These are phyloP conservation scores for Druon quercuslanigerum DNA, from an alignment of 1,140 invertebrate species.

Conservation along the genomic window DNA sequence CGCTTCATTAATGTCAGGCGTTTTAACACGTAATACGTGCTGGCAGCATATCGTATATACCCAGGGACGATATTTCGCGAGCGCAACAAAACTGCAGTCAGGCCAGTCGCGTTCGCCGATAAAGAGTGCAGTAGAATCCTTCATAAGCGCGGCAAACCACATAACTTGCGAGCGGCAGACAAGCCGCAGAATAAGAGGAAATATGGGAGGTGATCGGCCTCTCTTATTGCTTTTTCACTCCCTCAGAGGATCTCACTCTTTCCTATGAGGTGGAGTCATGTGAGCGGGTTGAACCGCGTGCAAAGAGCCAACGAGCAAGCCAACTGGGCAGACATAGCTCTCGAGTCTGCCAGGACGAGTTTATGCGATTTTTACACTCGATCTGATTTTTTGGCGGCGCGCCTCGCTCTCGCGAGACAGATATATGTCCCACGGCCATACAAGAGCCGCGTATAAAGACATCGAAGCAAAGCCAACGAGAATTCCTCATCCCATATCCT, in stretches of 20 bases:
- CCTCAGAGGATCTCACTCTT: conserved; percentile 60
- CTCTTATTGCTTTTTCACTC: conserved; percentile 53
- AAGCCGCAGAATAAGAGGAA: conserved; percentile 71
- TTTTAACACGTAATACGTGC: conserved; percentile 12
- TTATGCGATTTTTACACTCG: conserved; percentile 77
- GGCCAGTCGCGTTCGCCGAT: conserved; percentile 58
- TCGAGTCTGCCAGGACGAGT: conserved; percentile 73
- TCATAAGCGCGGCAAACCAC: conserved; percentile 67
- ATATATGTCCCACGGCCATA: conserved; percentile 75
- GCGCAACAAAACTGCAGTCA: conserved; percentile 40
- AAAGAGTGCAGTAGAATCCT: conserved; percentile 65
- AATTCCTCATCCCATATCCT: conserved; percentile 74
- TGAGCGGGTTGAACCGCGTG: conserved; percentile 59
- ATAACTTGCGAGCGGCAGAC: conserved; percentile 67
- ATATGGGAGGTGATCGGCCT: conserved; percentile 75
- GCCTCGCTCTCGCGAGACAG: conserved; percentile 74
- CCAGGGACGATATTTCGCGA: conserved; percentile 44
- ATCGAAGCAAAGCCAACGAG: conserved; percentile 75
- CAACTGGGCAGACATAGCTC: conserved; percentile 69
- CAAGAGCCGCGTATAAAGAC: conserved; percentile 76
- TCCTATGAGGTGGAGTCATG: conserved; percentile 66
- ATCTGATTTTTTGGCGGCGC: conserved; percentile 77
- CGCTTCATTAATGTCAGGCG: conserved; percentile 71
- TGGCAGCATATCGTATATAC: conserved; percentile 18
- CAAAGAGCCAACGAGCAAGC: conserved; percentile 57